Percentiles rank a stretch among this genome's conserved stretches.
phyloP scores from a whole-genome alignment of 1,140 invertebrate genomes.

The Caenorhabditis briggsae region DNA sequence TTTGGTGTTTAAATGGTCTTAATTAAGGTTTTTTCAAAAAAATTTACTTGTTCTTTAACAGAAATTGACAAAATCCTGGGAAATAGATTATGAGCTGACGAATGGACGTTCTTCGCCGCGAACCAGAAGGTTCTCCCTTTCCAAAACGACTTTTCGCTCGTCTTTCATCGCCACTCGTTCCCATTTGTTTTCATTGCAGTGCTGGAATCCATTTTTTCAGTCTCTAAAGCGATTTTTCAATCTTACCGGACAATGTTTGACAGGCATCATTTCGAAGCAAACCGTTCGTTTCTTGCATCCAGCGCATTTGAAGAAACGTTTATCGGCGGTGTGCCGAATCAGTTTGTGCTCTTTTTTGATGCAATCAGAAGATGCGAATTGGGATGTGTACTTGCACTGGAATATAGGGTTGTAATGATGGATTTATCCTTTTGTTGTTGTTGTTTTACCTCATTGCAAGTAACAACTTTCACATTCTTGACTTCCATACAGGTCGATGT shows the following conservation, averaged over 20 bases:
- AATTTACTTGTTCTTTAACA: background rate
- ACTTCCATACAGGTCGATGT: conserved; percentile 54
- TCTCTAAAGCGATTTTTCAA: conserved; percentile 1
- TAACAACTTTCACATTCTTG: conserved; percentile 58
- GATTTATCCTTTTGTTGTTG: background rate
- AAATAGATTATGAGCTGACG: conserved; percentile 47
- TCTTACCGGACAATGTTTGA: conserved; percentile 69
- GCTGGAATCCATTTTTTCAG: conserved; percentile 64
- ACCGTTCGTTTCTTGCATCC: conserved; percentile 55
- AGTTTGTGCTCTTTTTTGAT: conserved; percentile 55
- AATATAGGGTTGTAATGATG: background rate
- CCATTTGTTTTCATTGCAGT: conserved; percentile 66
- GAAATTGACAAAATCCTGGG: background rate
- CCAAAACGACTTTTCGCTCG: conserved; percentile 70
- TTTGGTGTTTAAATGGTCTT: background rate
- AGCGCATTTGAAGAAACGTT: conserved; percentile 60
- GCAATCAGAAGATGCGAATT: conserved; percentile 43
- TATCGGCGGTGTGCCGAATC: conserved; percentile 45
- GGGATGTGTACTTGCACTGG: conserved; percentile 60
- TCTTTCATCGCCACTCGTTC: conserved; percentile 73
- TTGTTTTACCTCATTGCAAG: conserved; percentile 53
- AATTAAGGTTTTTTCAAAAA: background rate
- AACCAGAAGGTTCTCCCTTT: conserved; percentile 67
- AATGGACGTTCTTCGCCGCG: conserved; percentile 71
- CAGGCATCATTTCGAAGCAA: conserved; percentile 67